Percentiles rank a stretch among this genome's conserved stretches.
These are phyloP conservation scores for Anthophora plumipes DNA, from an alignment of 2,888 invertebrate genomes.

Conservation along the genomic window DNA sequence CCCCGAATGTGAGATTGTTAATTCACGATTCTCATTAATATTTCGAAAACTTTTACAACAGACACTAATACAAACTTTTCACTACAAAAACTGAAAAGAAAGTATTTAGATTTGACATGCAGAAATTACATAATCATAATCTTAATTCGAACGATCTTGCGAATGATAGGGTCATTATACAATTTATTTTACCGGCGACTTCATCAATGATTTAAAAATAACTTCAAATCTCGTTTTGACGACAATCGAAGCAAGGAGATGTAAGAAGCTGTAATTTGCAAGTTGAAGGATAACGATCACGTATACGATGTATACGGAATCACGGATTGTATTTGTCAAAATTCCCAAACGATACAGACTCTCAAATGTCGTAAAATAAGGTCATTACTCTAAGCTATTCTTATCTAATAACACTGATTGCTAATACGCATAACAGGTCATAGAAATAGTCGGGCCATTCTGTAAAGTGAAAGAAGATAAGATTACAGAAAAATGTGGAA, in stretches of 20 bases:
- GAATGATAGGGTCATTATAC: too few relatives aligned
- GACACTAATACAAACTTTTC: too few relatives aligned
- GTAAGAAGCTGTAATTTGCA: too few relatives aligned
- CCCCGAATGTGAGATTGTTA: background rate
- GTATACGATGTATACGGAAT: background rate
- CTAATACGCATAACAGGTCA: slow-evolving; percentile 46
- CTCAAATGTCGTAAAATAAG: slow-evolving; percentile 18
- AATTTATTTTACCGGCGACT: background rate
- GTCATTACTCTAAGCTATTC: slow-evolving; percentile 48
- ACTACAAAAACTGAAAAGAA: too few relatives aligned
- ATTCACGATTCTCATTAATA: background rate
- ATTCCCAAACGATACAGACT: slow-evolving; percentile 10
- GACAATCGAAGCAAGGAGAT: background rate
- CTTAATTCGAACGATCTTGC: background rate
- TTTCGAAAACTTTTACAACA: too few relatives aligned
- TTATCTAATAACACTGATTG: slow-evolving; percentile 48
- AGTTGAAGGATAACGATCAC: background rate
- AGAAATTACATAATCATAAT: background rate
- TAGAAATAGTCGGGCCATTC: slow-evolving; percentile 37
- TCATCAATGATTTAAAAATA: background rate
- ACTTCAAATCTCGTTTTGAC: background rate
- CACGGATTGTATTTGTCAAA: background rate
- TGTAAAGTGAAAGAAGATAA: slow-evolving; percentile 55
- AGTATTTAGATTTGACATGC: background rate
- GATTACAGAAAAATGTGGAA: slow-evolving; percentile 59